A percentile compares a stretch with the other conserved stretches of the same genome.
Conservation (phyloP, 2,888 invertebrate species). For the Aleiodes leptofemur region DNA sequence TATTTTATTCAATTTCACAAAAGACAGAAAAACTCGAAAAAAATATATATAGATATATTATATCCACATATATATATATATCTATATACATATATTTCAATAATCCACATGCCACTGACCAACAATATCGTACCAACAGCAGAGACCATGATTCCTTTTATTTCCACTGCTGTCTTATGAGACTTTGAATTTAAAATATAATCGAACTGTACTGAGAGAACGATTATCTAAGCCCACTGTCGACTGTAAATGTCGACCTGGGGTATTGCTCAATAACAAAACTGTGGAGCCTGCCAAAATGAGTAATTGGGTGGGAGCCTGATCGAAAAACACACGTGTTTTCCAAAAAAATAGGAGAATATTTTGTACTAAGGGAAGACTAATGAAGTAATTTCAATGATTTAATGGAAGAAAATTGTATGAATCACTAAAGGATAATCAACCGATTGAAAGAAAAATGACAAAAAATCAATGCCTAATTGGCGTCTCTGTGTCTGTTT, state of each 20-base stretch:
- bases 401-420: background rate
- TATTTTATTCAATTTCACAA: too few species aligned
- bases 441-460: background rate
- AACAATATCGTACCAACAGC: slow-evolving; percentile 39
- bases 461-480: too few species aligned
- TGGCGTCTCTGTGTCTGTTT: too few species aligned
- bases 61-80: background rate
- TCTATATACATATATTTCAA: slow-evolving; percentile 29
- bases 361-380: background rate
- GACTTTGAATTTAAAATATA: slow-evolving; percentile 12
- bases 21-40: background rate
- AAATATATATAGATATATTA: background rate
- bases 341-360: background rate
- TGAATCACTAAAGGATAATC: background rate
- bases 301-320: slow-evolving; percentile 28
- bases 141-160: slow-evolving; percentile 32
- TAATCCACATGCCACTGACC: slow-evolving; percentile 43
- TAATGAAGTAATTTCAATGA: background rate
- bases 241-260: slow-evolving; percentile 32
- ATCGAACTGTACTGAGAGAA: slow-evolving; percentile 2
- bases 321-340: background rate
- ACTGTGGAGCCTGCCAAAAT: slow-evolving; percentile 26
- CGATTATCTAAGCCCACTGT: slow-evolving; percentile 28
- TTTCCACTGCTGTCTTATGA: slow-evolving; percentile 6
- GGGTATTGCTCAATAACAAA: slow-evolving; percentile 36